These are phyloP conservation scores for Notiomystis cincta DNA, from an alignment of 2,113 vertebrate genomes.

Conservation along the genomic window DNA sequence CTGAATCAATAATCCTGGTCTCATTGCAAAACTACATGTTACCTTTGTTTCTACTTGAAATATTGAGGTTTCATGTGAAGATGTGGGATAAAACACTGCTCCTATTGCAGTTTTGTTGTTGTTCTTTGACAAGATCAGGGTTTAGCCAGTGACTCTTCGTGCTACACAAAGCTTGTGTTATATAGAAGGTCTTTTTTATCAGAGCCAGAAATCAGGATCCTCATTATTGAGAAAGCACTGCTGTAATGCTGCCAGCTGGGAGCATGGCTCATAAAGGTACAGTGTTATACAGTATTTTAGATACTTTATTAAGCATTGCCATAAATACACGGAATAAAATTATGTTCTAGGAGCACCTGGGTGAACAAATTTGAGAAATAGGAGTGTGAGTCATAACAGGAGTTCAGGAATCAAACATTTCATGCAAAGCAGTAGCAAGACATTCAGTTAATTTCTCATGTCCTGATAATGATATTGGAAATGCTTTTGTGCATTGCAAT, in stretches of 20 bases:
- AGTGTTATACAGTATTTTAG: neutral
- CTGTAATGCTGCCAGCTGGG: neutral
- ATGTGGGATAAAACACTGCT: neutral
- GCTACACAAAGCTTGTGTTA: neutral
- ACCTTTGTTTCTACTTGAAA: neutral
- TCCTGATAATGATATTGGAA: neutral
- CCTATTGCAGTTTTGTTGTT: neutral
- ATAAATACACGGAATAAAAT: neutral
- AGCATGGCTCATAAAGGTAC: neutral
- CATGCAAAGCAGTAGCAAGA: neutral
- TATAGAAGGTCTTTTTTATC: neutral
- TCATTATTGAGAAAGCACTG: neutral
- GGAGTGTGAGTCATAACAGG: neutral
- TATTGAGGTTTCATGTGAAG: neutral
- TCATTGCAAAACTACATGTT: neutral
- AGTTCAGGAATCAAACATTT: neutral
- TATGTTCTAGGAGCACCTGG: neutral
- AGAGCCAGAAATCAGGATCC: neutral
- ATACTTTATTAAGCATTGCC: neutral
- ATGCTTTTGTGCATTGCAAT: neutral
- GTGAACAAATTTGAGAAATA: neutral
- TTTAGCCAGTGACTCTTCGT: neutral
- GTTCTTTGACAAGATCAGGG: neutral
- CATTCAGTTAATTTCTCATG: slow-evolving; percentile 1
- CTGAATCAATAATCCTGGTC: neutral